Conservation (phyloP, 2,888 invertebrate species). For the Pyrochroa serraticornis region DNA sequence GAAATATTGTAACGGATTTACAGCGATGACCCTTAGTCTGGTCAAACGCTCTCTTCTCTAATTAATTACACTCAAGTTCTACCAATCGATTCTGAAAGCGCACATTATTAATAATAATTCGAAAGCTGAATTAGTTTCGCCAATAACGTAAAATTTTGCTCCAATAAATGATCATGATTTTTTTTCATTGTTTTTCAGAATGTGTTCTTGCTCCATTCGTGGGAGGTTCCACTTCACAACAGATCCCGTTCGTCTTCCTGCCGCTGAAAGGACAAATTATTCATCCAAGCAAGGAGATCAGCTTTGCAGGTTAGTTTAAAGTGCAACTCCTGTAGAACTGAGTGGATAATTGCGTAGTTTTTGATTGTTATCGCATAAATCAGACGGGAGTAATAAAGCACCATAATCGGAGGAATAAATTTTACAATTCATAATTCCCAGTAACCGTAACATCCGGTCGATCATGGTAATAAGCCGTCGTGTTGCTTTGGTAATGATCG, state of each 20-base stretch:
- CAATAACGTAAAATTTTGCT: no score
- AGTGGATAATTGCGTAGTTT: constrained; percentile 10
- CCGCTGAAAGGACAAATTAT: constrained; percentile 87
- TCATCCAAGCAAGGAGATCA: constrained; percentile 86
- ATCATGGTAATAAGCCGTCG: constrained; percentile 23
- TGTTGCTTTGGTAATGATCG: constrained; percentile 13
- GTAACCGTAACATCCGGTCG: constrained; percentile 49
- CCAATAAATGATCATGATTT: constrained; percentile 12
- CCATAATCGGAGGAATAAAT: constrained; percentile 47
- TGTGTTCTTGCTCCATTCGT: constrained; percentile 80
- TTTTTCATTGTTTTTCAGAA: constrained; percentile 65
- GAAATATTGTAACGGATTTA: constrained; percentile 15
- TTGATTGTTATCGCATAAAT: constrained; percentile 5
- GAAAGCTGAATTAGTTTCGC: neutral
- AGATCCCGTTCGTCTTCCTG: constrained; percentile 84
- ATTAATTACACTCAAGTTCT: no score
- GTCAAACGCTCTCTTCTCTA: neutral
- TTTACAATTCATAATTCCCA: constrained; percentile 54
- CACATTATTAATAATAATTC: no score
- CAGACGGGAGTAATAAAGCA: constrained; percentile 34
- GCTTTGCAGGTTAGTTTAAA: constrained; percentile 71
- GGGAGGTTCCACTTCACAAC: constrained; percentile 71
- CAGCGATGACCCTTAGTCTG: neutral
- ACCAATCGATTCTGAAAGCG: no score
- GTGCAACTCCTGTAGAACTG: neutral